Percentiles rank a stretch among this genome's conserved stretches.
Evolutionary conservation across 2,113 vertebrate genomes (phyloP).

Genomic region (Conger conger): DNA sequence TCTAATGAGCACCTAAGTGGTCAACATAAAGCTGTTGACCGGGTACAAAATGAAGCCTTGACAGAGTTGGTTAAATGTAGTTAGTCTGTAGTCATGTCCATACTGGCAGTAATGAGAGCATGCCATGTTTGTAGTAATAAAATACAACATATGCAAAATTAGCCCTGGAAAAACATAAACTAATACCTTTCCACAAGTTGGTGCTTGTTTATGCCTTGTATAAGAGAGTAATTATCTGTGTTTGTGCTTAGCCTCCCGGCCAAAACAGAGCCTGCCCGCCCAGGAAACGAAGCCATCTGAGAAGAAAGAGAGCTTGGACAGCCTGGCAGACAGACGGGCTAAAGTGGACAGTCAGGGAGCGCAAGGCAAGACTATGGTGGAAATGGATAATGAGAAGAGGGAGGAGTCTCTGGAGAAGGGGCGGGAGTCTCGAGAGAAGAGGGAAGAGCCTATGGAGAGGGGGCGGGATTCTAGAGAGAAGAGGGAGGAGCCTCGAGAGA

Average conservation of each 20-base stretch:
- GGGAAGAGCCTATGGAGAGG: slow-evolving; percentile 11
- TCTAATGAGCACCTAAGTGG: background rate
- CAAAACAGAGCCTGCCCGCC: slow-evolving; percentile 54
- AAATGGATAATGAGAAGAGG: slow-evolving; percentile 34
- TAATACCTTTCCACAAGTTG: too few species aligned
- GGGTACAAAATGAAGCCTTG: too few species aligned
- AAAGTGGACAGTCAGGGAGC: background rate
- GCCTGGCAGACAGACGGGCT: slow-evolving; percentile 2
- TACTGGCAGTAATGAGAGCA: too few species aligned
- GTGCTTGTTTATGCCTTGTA: too few species aligned
- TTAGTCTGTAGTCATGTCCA: too few species aligned
- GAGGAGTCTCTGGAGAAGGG: slow-evolving; percentile 25
- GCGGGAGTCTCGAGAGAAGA: slow-evolving; percentile 32
- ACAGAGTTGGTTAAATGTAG: too few species aligned
- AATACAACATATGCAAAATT: too few species aligned
- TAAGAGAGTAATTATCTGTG: background rate
- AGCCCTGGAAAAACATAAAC: too few species aligned
- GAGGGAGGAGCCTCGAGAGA: slow-evolving; percentile 35
- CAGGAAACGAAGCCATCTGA: slow-evolving; percentile 57
- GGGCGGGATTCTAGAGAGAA: slow-evolving; percentile 38
- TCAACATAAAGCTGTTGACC: too few species aligned
- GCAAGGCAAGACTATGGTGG: background rate
- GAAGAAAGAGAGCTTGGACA: slow-evolving; percentile 7
- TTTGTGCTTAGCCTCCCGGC: slow-evolving; percentile 39
- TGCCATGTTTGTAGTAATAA: too few species aligned